Conservation (phyloP, 1,140 invertebrate genomes). For the Cotesia vestalis region DNA sequence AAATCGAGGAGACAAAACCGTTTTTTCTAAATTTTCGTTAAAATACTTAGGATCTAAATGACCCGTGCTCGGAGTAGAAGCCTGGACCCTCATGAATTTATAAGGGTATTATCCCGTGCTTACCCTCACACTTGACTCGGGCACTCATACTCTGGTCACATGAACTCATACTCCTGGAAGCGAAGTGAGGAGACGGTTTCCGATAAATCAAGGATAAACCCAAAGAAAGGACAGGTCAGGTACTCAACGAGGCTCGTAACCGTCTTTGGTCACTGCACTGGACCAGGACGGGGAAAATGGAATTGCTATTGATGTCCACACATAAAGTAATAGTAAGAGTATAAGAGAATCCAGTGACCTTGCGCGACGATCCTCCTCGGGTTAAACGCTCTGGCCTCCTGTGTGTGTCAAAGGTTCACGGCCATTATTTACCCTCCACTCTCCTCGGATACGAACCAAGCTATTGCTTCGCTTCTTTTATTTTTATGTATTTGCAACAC, state of each 20-base stretch:
- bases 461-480: slow-evolving; percentile 24
- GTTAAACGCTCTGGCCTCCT: slow-evolving; percentile 52
- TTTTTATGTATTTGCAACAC: slow-evolving; percentile 30
- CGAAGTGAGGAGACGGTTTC: slow-evolving; percentile 37
- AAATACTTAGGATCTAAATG: slow-evolving; percentile 42
- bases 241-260: slow-evolving; percentile 39
- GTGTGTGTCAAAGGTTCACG: slow-evolving; percentile 52
- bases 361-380: slow-evolving; percentile 39
- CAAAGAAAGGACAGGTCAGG: slow-evolving; percentile 32
- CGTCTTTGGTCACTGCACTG: slow-evolving; percentile 26
- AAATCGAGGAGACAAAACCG: slow-evolving; percentile 2
- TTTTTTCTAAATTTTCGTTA: slow-evolving; percentile 12
- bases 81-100: slow-evolving; percentile 51
- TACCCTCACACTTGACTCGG: not conserved
- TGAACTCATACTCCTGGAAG: slow-evolving; percentile 11
- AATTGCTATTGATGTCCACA: slow-evolving; percentile 10
- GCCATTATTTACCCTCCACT: slow-evolving; percentile 43
- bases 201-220: slow-evolving; percentile 52
- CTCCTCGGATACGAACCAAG: not conserved
- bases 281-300: not conserved
- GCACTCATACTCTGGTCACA: not conserved
- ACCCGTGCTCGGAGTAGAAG: slow-evolving; percentile 26
- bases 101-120: slow-evolving; percentile 51
- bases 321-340: not conserved
- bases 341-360: slow-evolving; percentile 11